These are phyloP conservation scores for Athalia circularis DNA, from an alignment of 2,888 invertebrate genomes.

Conservation along the genomic window DNA sequence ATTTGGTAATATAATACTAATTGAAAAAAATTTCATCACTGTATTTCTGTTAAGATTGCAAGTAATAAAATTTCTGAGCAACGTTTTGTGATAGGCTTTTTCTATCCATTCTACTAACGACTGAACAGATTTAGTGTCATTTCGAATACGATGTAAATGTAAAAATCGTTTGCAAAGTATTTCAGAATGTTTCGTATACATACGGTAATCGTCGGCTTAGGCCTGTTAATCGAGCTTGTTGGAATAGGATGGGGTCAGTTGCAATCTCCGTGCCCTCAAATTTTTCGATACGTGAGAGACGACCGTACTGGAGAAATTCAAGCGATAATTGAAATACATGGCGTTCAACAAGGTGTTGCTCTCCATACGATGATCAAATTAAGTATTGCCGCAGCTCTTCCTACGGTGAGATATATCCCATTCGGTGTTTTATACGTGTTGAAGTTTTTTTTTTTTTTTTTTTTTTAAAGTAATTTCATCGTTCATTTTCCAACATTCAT, in stretches of 20 bases:
- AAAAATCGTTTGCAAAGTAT: constrained; percentile 6
- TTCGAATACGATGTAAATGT: neutral
- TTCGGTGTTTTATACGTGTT: too few relatives aligned
- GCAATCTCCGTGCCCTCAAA: constrained; percentile 61
- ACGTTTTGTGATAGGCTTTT: too few relatives aligned
- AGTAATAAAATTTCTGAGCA: too few relatives aligned
- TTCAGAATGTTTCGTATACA: constrained; percentile 20
- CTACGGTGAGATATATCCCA: constrained; percentile 57
- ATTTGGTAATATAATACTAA: too few relatives aligned
- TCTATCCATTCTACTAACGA: neutral
- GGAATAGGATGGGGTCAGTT: constrained; percentile 39
- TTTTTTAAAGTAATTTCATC: too few relatives aligned
- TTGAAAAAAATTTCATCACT: too few relatives aligned
- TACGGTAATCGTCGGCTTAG: constrained; percentile 5
- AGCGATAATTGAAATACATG: constrained; percentile 62
- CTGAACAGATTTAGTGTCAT: neutral
- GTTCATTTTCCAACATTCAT: too few relatives aligned
- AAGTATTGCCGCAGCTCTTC: constrained; percentile 59
- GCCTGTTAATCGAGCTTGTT: constrained; percentile 18
- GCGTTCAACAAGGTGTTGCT: constrained; percentile 57
- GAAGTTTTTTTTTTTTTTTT: too few relatives aligned
- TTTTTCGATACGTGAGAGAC: constrained; percentile 61
- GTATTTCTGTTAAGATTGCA: too few relatives aligned
- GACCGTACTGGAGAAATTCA: constrained; percentile 55
- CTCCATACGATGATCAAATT: constrained; percentile 60